Conservation (phyloP, 2,888 invertebrate genomes). For the Protophormia terraenovae region DNA sequence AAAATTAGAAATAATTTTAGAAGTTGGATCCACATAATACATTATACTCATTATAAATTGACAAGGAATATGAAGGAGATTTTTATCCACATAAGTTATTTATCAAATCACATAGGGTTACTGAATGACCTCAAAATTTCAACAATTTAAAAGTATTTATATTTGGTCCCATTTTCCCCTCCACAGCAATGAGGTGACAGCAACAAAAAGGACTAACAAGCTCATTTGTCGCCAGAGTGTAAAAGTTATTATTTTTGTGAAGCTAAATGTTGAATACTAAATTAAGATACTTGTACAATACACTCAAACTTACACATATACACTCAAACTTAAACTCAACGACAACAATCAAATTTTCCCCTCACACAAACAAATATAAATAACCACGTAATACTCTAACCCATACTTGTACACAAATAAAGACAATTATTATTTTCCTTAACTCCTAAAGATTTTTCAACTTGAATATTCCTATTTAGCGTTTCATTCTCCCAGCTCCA, state of each 20-base stretch:
- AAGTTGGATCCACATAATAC: no score
- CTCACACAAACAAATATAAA: background rate
- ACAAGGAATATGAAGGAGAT: no score
- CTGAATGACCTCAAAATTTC: no score
- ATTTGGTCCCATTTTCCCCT: background rate
- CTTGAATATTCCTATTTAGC: background rate
- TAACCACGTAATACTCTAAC: background rate
- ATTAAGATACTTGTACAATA: conserved; percentile 18
- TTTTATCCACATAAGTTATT: no score
- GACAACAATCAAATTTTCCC: background rate
- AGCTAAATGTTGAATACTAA: conserved; percentile 46
- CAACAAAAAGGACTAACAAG: conserved; percentile 30
- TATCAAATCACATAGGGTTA: no score
- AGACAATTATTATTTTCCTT: background rate
- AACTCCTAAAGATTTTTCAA: background rate
- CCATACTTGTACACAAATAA: background rate
- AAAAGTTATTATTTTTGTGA: conserved; percentile 45
- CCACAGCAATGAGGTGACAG: background rate
- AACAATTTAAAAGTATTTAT: no score
- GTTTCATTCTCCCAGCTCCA: background rate
- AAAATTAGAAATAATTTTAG: background rate
- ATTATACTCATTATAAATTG: no score
- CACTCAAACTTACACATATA: background rate
- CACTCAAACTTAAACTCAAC: no score
- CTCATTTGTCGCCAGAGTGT: conserved; percentile 41